Percentiles rank a stretch among this genome's conserved stretches.
Conservation (phyloP, 2,113 vertebrate genomes). For the Malaclemys terrapin region DNA sequence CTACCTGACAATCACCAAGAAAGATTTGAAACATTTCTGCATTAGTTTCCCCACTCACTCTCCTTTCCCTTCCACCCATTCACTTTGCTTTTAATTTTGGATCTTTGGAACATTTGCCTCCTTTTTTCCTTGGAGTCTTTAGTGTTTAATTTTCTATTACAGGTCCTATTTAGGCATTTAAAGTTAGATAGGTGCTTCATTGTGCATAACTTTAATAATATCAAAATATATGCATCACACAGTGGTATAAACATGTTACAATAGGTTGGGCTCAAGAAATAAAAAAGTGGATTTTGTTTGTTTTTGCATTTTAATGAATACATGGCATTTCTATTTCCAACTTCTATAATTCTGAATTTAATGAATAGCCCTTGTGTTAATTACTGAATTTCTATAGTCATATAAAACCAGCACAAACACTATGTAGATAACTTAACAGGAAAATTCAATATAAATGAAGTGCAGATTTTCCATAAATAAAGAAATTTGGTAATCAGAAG, state of each 20-base stretch:
- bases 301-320: conserved; percentile 34
- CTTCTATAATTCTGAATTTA: conserved; percentile 23
- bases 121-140: neutral
- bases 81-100: neutral
- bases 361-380: conserved; percentile 30
- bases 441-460: conserved; percentile 55
- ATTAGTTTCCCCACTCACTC: neutral
- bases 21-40: neutral
- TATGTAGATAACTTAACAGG: neutral
- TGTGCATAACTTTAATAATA: neutral
- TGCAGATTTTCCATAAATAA: conserved; percentile 44
- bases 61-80: neutral
- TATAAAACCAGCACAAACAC: neutral
- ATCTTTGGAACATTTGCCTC: neutral
- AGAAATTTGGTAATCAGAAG: conserved; percentile 44
- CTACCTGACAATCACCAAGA: neutral
- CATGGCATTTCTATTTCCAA: conserved; percentile 1
- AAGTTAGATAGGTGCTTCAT: neutral
- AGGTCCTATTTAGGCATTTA: neutral
- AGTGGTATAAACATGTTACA: neutral
- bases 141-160: too few species aligned
- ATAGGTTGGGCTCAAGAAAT: conserved; percentile 31
- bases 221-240: neutral
- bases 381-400: conserved; percentile 28
- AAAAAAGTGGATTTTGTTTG: conserved; percentile 22